phyloP scores from a whole-genome alignment of 92 coral and sea anemone genomes.

The Paragorgia papillata region DNA sequence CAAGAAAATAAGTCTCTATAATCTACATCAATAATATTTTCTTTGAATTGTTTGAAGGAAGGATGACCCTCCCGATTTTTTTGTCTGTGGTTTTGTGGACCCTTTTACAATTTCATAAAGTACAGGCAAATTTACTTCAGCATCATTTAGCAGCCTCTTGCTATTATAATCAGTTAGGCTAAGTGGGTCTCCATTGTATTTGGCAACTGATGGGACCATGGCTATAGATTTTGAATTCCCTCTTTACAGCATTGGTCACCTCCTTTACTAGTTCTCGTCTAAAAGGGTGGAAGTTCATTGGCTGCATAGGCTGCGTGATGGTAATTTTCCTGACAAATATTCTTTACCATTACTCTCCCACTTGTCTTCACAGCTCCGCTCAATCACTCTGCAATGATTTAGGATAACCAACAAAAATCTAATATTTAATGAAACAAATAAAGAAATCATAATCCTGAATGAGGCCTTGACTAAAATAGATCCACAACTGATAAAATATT shows the following conservation, averaged over 20 bases:
- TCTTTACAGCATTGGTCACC: conserved; percentile 7
- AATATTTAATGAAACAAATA: background rate
- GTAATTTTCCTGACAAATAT: conserved; percentile 54
- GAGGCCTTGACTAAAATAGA: background rate
- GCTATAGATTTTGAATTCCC: conserved; percentile 41
- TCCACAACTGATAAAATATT: background rate
- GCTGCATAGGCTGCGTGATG: conserved; percentile 37
- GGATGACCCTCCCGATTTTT: too few relatives aligned
- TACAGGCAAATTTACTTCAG: conserved; percentile 50
- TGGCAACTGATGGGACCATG: conserved; percentile 16
- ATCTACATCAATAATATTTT: conserved; percentile 57
- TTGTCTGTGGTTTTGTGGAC: too few relatives aligned
- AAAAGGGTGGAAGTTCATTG: conserved; percentile 47
- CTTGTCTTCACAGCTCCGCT: conserved; percentile 67
- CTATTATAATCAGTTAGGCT: conserved; percentile 23
- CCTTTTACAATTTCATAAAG: conserved; percentile 57
- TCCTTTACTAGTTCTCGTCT: conserved; percentile 49
- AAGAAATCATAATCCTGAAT: too few relatives aligned
- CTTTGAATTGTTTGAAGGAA: background rate
- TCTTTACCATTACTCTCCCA: conserved; percentile 60
- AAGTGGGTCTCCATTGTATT: conserved; percentile 52
- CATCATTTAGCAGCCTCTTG: conserved; percentile 49
- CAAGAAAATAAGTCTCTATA: conserved; percentile 65
- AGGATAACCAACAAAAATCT: conserved; percentile 67
- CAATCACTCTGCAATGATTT: conserved; percentile 51